Evolutionary conservation across 2,113 vertebrate genomes (phyloP).

Genomic region (Cranoglanis bouderius): DNA sequence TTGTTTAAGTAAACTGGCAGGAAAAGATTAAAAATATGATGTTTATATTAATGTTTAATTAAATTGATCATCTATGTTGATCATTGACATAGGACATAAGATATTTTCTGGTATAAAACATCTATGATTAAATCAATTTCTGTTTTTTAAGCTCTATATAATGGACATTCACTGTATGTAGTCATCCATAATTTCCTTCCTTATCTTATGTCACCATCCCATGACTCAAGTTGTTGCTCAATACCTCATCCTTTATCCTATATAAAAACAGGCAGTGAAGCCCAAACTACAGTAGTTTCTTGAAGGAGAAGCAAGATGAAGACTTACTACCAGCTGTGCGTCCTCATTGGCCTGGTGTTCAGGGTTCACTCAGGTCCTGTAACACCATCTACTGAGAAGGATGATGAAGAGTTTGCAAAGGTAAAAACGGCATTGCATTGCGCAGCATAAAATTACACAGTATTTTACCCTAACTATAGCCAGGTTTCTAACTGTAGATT

Average conservation of each 20-base stretch:
- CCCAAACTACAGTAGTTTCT: constrained; percentile 23
- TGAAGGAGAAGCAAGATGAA: constrained; percentile 63
- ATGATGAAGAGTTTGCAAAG: constrained; percentile 66
- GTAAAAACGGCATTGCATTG: constrained; percentile 45
- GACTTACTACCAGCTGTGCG: constrained; percentile 49
- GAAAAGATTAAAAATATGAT: not conserved
- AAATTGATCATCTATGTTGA: not conserved
- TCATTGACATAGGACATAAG: not conserved
- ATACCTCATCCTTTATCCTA: constrained; percentile 28
- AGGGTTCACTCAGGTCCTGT: constrained; percentile 61
- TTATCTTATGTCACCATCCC: not conserved
- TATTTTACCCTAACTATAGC: not conserved
- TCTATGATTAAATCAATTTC: not conserved
- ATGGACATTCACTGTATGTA: not conserved
- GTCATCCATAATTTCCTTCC: constrained; percentile 19
- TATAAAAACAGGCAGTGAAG: constrained; percentile 59
- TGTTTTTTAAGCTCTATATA: not conserved
- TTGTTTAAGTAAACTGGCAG: not conserved
- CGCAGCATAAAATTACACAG: not conserved
- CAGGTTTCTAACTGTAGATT: not conserved
- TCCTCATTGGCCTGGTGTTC: constrained; percentile 60
- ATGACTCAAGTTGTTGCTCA: constrained; percentile 49
- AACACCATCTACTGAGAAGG: not conserved
- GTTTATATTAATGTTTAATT: not conserved
- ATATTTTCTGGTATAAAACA: not conserved